Percentiles rank a stretch among this genome's conserved stretches.
Evolutionary conservation across 1,140 invertebrate genomes (phyloP).

Genomic region (Helicoverpa zea): DNA sequence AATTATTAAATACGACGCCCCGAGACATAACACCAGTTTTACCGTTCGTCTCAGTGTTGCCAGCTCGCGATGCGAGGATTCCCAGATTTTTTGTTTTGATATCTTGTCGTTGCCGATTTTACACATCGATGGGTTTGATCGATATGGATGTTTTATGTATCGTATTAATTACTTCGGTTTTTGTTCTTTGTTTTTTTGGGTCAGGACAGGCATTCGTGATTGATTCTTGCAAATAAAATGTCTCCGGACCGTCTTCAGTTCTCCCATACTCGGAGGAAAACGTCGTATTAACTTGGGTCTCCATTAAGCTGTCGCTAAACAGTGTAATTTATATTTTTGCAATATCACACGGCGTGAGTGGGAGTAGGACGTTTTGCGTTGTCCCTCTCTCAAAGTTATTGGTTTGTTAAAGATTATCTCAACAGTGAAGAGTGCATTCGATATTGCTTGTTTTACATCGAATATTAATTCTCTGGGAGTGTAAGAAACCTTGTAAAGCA

Average conservation of each 20-base stretch:
- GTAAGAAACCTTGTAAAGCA: constrained; percentile 25
- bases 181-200: constrained; percentile 4
- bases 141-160: constrained; percentile 22
- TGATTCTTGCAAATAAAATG: constrained; percentile 25
- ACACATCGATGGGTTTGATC: constrained; percentile 31
- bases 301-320: constrained; percentile 66
- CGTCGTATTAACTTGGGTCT: constrained; percentile 28
- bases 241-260: neutral
- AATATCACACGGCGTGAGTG: constrained; percentile 13
- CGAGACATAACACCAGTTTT: constrained; percentile 46
- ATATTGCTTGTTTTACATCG: constrained; percentile 49
- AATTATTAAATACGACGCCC: constrained; percentile 63
- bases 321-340: constrained; percentile 62
- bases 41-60: constrained; percentile 38
- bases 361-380: constrained; percentile 12
- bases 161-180: constrained; percentile 28
- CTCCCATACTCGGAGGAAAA: constrained; percentile 19
- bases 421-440: constrained; percentile 46
- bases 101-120: constrained; percentile 30
- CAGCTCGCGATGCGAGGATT: constrained; percentile 13
- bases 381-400: constrained; percentile 40
- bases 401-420: constrained; percentile 47
- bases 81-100: constrained; percentile 45
- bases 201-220: neutral
- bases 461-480: constrained; percentile 46